Percentiles rank a stretch among this genome's conserved stretches.
Conservation (phyloP, 2,113 vertebrate genomes). For the Hippoglossus stenolepis region DNA sequence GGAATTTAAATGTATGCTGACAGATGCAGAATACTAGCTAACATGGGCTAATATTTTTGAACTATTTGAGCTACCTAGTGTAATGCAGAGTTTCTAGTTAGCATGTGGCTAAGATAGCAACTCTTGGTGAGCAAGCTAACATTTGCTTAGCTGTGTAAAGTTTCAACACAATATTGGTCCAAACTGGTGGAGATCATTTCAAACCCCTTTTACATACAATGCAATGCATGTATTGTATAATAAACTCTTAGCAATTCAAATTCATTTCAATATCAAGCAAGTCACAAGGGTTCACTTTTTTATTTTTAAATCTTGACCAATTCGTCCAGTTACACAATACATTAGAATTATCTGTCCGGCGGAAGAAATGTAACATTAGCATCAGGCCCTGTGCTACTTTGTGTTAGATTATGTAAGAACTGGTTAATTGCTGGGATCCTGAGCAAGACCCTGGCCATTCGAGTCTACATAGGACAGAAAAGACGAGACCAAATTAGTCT, state of each 20-base stretch:
- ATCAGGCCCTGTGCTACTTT: constrained; percentile 1
- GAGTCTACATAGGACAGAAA: not conserved
- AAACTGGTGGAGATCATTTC: not conserved
- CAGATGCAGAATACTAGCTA: not conserved
- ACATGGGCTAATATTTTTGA: not conserved
- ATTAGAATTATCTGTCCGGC: not conserved
- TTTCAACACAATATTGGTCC: too few relatives aligned
- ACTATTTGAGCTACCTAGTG: not conserved
- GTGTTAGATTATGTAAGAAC: not conserved
- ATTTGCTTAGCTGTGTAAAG: too few relatives aligned
- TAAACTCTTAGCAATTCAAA: too few relatives aligned
- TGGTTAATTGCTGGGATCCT: constrained; percentile 1
- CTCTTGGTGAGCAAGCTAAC: too few relatives aligned
- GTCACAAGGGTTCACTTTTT: not conserved
- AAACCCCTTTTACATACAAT: not conserved
- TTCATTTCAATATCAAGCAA: too few relatives aligned
- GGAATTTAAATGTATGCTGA: not conserved
- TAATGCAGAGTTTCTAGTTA: too few relatives aligned
- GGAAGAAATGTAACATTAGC: too few relatives aligned
- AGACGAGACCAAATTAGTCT: not conserved
- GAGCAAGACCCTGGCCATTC: constrained; percentile 26
- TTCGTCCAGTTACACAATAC: not conserved
- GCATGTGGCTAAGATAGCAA: too few relatives aligned
- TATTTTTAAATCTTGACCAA: not conserved
- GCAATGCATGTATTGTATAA: not conserved